Percentiles rank a stretch among this genome's conserved stretches.
Conservation (phyloP, 2,797 vertebrate species). For the Babyrousa celebensis region DNA sequence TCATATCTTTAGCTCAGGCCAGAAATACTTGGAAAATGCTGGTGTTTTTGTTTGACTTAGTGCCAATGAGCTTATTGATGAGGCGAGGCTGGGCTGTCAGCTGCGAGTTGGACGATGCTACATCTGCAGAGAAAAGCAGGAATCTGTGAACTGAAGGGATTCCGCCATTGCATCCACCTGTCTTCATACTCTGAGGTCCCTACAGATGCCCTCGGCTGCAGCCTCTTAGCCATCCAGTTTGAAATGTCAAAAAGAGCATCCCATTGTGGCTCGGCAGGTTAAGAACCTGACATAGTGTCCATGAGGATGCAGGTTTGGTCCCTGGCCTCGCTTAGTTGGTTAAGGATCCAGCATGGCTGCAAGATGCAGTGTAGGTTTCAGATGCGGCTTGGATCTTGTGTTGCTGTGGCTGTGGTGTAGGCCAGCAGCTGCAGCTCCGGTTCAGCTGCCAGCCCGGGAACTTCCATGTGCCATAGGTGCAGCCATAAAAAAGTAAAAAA, state of each 20-base stretch:
- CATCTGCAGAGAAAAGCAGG: background rate
- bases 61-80: background rate
- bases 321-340: too few species aligned
- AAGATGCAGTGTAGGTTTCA: too few species aligned
- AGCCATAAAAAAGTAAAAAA: too few species aligned
- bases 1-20: background rate
- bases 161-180: fast-evolving
- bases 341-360: too few species aligned
- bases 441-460: too few species aligned
- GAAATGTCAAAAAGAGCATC: background rate
- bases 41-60: background rate
- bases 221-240: fast-evolving
- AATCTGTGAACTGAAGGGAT: background rate
- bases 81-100: background rate
- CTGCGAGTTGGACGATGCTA: background rate
- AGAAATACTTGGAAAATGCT: background rate
- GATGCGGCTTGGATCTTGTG: too few species aligned
- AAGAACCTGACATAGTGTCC: too few species aligned
- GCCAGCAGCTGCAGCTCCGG: too few species aligned
- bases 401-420: too few species aligned
- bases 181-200: background rate
- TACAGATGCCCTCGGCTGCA: fast-evolving
- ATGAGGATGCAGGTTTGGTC: too few species aligned
- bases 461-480: too few species aligned
- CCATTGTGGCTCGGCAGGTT: too few species aligned